These are phyloP conservation scores for Entosphenus tridentatus DNA, from an alignment of 2,113 vertebrate genomes.

Conservation along the genomic window DNA sequence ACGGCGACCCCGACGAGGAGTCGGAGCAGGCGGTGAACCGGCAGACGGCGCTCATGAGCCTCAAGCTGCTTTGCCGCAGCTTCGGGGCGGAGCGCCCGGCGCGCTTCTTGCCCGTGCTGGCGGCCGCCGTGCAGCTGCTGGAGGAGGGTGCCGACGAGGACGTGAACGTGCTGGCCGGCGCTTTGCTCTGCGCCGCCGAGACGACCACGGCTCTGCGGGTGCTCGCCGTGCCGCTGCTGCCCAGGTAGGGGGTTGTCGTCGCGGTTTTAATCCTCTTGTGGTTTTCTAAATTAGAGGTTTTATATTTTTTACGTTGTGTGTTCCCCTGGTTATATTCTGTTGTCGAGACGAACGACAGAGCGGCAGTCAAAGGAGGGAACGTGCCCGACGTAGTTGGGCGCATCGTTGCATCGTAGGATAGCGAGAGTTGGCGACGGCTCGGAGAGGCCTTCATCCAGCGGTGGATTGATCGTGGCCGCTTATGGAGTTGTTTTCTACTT, in stretches of 20 bases:
- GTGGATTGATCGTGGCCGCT: too few species aligned
- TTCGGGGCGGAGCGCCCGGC: conserved; percentile 36
- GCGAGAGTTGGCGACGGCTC: too few species aligned
- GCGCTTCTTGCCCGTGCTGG: conserved; percentile 42
- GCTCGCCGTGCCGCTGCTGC: conserved; percentile 58
- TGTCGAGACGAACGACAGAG: too few species aligned
- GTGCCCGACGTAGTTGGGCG: too few species aligned
- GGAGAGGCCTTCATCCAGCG: too few species aligned
- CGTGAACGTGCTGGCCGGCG: conserved; percentile 55
- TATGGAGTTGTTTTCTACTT: too few species aligned
- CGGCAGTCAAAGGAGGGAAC: too few species aligned
- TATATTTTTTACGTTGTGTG: too few species aligned
- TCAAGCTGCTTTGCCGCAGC: conserved; percentile 67
- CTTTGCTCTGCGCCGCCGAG: conserved; percentile 68
- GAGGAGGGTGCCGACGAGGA: conserved; percentile 31
- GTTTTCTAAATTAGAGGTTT: too few species aligned
- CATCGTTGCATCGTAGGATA: too few species aligned
- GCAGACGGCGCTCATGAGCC: conserved; percentile 70
- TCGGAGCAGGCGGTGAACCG: conserved; percentile 64
- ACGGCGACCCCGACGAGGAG: not conserved
- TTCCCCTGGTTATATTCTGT: too few species aligned
- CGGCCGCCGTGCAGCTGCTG: conserved; percentile 26
- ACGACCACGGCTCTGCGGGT: conserved; percentile 35
- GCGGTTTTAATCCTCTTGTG: too few species aligned
- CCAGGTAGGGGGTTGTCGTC: conserved; percentile 29